Conservation (phyloP, 2,113 vertebrate genomes). For the Donacobius atricapilla region DNA sequence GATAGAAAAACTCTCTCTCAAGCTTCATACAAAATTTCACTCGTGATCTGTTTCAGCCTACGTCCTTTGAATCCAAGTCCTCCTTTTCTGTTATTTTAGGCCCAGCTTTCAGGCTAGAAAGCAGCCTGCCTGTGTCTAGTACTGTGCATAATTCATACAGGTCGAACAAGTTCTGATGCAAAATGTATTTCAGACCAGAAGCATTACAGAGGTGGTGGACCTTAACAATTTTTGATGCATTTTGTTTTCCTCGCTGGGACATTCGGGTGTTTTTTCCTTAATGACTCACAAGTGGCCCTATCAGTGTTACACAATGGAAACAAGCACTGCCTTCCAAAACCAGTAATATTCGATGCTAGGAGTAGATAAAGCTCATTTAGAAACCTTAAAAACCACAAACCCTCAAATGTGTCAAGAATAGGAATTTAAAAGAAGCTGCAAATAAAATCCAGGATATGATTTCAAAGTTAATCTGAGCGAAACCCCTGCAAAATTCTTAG, state of each 20-base stretch:
- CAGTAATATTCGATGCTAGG: neutral
- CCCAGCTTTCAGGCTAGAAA: neutral
- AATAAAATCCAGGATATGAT: neutral
- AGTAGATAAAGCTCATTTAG: neutral
- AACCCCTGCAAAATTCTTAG: neutral
- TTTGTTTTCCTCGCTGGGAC: neutral
- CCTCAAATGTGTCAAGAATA: neutral
- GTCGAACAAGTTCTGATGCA: slow-evolving; percentile 25
- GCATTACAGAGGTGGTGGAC: neutral
- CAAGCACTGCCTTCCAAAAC: neutral
- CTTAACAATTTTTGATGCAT: neutral
- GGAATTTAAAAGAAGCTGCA: neutral
- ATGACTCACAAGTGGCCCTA: neutral
- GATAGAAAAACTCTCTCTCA: neutral
- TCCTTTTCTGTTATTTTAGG: slow-evolving; percentile 21
- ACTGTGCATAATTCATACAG: neutral
- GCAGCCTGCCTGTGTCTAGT: neutral
- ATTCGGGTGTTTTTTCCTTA: neutral
- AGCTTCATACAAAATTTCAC: neutral
- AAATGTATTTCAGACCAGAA: neutral
- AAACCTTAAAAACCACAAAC: neutral
- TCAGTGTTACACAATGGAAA: neutral
- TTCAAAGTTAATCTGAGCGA: neutral
- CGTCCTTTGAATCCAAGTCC: neutral
- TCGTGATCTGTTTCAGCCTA: neutral